Base-by-base conservation (phyloP, 2,113 vertebrate species). In the Siniperca knerii region DNA sequence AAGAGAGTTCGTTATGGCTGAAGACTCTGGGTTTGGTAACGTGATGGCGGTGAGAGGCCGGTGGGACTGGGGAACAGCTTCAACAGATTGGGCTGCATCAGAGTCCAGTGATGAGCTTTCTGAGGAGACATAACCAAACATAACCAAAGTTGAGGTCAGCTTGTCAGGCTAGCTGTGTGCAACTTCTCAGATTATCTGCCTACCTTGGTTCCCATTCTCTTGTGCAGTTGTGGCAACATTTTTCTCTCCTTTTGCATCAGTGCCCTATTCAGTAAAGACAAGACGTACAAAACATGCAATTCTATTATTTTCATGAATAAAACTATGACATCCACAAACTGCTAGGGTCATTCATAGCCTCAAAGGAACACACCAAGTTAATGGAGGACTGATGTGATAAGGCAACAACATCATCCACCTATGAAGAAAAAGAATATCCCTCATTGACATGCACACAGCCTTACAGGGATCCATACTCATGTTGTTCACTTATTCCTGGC, bases 161-260 rank as follows among this genome's bases (percentile, higher is more conserved):
- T n/a, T 2, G 23, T 55, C 15, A 6, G 60, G 25, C 62, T 8
- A 64, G 9, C n/a, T 15, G 37, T 10, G 67, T 11, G 6, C 21
- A 64, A 3, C 37, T 1, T 11, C 29, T 65, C 58, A 44, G 20
- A 13, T 8, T 0, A 42, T 33, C 33, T 21, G 25, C 81, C 16
- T 61, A 90, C 91, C 92, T 86, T n/a, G 70, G 20, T 75, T 81
- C 4, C 68, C 76, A 2, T 79, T 89, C 10, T 85, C 87, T 40
- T 80, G 78, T 20, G 21, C 52, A 3, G 62, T 13, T 0, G 70
- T 20, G 21, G 42, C 7, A n/a, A 58, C 0, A 7, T 37, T 72
- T 70, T 42, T 92, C 64, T 92, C 91, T 75, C 46, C 87, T 71
- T 87, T 87, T 9, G 57, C 69, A 54, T 83, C 90, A 25, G 48